Percentiles rank a stretch among this genome's conserved stretches.
These are phyloP conservation scores for Pseudorectes ferrugineus DNA, from an alignment of 2,113 vertebrate species.

Conservation along the genomic window DNA sequence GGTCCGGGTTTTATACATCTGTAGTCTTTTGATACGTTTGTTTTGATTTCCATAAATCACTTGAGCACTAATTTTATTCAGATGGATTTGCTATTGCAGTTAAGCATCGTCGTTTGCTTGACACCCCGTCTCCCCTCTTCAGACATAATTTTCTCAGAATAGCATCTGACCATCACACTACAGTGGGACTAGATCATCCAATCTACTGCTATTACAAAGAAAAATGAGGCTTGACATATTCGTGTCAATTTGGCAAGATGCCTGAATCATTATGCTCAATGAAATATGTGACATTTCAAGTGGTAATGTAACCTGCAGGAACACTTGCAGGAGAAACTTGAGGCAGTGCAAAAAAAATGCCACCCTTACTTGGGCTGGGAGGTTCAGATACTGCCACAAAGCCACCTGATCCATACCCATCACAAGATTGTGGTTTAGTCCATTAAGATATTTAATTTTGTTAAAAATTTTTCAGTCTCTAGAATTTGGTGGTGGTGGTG, in stretches of 20 bases:
- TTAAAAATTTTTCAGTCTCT: rapidly evolving
- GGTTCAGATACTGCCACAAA: neutral
- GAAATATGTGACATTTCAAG: slow-evolving; percentile 38
- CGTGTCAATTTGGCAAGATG: slow-evolving; percentile 37
- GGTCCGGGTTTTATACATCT: neutral
- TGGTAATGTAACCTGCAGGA: neutral
- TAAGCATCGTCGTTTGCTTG: neutral
- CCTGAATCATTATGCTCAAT: slow-evolving; percentile 7
- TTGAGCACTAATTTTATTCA: neutral
- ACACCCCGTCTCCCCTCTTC: neutral
- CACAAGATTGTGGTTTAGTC: neutral
- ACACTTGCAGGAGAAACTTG: neutral
- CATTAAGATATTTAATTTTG: neutral
- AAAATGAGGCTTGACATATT: slow-evolving; percentile 50
- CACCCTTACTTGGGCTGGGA: neutral
- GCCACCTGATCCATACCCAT: neutral
- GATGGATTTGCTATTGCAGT: neutral
- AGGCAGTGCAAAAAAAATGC: neutral
- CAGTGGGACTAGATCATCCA: neutral
- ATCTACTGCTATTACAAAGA: slow-evolving; percentile 34
- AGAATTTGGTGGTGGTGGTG: neutral
- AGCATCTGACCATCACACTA: neutral
- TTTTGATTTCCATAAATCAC: neutral
- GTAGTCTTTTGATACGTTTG: neutral
- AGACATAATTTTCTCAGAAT: slow-evolving; percentile 5